phyloP scores from a whole-genome alignment of 2,797 vertebrate species.

The Apodemus agrarius region DNA sequence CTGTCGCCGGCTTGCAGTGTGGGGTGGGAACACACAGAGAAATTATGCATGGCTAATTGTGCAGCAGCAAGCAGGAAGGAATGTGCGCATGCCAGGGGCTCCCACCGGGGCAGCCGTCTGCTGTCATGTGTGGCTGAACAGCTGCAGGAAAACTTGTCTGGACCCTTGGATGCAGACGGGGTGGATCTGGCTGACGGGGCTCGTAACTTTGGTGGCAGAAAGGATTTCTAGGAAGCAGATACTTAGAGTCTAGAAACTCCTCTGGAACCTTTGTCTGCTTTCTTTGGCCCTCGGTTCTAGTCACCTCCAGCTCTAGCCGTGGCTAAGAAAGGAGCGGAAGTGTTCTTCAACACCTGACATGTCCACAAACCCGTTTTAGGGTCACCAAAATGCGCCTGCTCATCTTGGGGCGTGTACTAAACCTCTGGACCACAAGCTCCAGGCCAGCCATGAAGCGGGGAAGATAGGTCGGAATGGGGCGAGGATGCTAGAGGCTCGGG shows the following conservation, averaged over 20 bases:
- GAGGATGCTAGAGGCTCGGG: not conserved
- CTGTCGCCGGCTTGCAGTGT: not conserved
- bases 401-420: not conserved
- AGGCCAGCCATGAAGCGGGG: not conserved
- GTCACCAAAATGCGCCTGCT: not conserved
- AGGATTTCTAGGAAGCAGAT: constrained; percentile 30
- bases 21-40: constrained; percentile 51
- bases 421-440: constrained; percentile 18
- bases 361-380: not conserved
- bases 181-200: constrained; percentile 39
- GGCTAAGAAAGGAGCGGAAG: not conserved
- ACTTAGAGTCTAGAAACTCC: not conserved
- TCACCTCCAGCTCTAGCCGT: not conserved
- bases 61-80: constrained; percentile 65
- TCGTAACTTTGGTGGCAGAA: constrained; percentile 40
- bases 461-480: not conserved
- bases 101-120: constrained; percentile 64
- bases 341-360: not conserved
- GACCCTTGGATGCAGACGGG: constrained; percentile 36
- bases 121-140: constrained; percentile 60
- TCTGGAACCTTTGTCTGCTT: constrained; percentile 24
- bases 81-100: constrained; percentile 57
- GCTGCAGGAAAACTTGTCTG: constrained; percentile 61
- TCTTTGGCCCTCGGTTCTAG: not conserved
- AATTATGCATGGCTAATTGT: constrained; percentile 52